A percentile compares a stretch with the other conserved stretches of the same genome.
Conservation (phyloP, 2,888 invertebrate species). For the Parnassius orleans region DNA sequence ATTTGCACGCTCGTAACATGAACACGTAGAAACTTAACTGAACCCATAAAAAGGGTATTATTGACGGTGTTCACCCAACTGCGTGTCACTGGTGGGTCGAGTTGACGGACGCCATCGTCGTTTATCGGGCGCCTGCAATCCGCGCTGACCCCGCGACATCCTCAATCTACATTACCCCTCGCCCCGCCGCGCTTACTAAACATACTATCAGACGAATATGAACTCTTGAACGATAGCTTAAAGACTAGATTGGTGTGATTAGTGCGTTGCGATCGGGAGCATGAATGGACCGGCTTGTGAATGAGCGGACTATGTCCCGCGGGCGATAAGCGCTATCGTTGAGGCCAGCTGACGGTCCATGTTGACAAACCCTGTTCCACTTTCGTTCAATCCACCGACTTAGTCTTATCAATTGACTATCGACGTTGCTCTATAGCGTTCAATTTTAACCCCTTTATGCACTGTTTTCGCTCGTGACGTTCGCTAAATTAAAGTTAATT, state of each 20-base stretch:
- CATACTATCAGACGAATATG: conserved; percentile 42
- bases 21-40: conserved; percentile 19
- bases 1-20: conserved; percentile 30
- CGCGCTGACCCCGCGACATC: conserved; percentile 79
- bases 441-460: conserved; percentile 30
- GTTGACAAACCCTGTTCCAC: conserved; percentile 79
- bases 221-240: conserved; percentile 50
- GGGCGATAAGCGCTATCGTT: conserved; percentile 76
- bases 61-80: conserved; percentile 30
- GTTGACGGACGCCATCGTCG: conserved; percentile 56
- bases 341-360: conserved; percentile 77
- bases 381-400: conserved; percentile 64
- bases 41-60: conserved; percentile 25
- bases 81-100: conserved; percentile 48
- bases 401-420: conserved; percentile 63
- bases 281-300: conserved; percentile 79
- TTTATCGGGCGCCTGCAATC: conserved; percentile 79
- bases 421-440: conserved; percentile 41
- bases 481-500: conserved; percentile 3
- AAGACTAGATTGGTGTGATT: conserved; percentile 48
- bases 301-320: conserved; percentile 79
- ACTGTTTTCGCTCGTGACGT: conserved; percentile 13
- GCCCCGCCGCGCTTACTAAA: conserved; percentile 44
- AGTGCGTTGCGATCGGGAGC: conserved; percentile 52
- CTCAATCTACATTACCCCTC: conserved; percentile 71